Evolutionary conservation across 2,797 vertebrate species (phyloP).

Genomic region (Monodelphis domestica): DNA sequence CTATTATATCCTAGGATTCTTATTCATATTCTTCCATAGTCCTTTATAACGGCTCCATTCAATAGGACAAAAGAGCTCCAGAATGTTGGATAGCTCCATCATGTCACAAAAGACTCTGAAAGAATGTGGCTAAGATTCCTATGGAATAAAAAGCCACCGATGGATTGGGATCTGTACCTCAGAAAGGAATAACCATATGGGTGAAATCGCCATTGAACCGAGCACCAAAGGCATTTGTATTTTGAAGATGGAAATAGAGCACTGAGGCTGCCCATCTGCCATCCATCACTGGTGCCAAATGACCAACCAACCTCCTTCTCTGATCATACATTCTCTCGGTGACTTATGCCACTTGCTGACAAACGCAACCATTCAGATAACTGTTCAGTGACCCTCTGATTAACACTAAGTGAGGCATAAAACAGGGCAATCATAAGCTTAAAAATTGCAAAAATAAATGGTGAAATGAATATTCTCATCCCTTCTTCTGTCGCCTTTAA

Average conservation of each 20-base stretch:
- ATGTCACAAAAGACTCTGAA: background rate
- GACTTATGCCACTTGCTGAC: background rate
- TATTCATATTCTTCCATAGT: background rate
- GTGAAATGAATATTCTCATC: constrained; percentile 61
- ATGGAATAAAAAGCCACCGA: background rate
- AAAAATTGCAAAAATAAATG: constrained; percentile 40
- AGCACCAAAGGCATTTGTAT: background rate
- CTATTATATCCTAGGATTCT: background rate
- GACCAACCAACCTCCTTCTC: background rate
- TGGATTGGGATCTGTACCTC: background rate
- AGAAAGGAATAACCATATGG: background rate
- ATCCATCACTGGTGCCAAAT: background rate
- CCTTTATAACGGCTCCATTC: background rate
- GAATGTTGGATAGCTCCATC: background rate
- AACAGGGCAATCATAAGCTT: background rate
- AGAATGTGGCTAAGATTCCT: background rate
- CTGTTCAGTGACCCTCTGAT: background rate
- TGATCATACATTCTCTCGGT: background rate
- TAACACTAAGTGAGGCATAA: background rate
- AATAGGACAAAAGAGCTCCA: background rate
- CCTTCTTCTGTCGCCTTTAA: constrained; percentile 70
- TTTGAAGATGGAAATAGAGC: background rate
- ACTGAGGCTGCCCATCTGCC: background rate
- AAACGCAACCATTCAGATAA: background rate
- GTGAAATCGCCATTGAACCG: background rate